Conservation (phyloP, 2,113 vertebrate genomes). For the Eptesicus fuscus region DNA sequence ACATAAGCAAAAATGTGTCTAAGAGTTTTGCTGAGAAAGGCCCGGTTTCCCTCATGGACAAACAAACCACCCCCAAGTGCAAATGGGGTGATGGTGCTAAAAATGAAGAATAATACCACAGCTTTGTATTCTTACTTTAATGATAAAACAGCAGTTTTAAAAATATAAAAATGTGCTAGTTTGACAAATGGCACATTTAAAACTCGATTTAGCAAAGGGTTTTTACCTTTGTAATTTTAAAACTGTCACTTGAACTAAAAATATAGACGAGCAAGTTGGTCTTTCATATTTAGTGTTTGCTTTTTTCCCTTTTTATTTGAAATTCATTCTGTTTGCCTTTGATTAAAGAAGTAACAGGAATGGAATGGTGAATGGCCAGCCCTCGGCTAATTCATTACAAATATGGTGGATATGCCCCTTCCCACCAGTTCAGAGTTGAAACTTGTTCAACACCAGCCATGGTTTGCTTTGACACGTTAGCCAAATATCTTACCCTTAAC, state of each 20-base stretch:
- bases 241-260: conserved; percentile 87
- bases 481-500: conserved; percentile 50
- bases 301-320: conserved; percentile 78
- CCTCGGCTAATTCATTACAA: conserved; percentile 73
- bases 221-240: conserved; percentile 86
- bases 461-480: conserved; percentile 62
- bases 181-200: conserved; percentile 85
- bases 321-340: conserved; percentile 82
- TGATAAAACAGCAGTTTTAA: conserved; percentile 83
- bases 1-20: conserved; percentile 47
- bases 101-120: conserved; percentile 75
- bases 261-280: conserved; percentile 83
- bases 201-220: conserved; percentile 82
- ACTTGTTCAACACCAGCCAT: conserved; percentile 54
- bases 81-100: not conserved
- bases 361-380: conserved; percentile 75
- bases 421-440: conserved; percentile 74
- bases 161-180: conserved; percentile 80
- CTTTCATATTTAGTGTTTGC: conserved; percentile 86
- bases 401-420: conserved; percentile 64
- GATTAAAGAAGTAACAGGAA: conserved; percentile 81
- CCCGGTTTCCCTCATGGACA: conserved; percentile 59
- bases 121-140: conserved; percentile 74
- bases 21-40: conserved; percentile 55
- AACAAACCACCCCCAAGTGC: conserved; percentile 51